Evolutionary conservation across 2,113 vertebrate genomes (phyloP).

Genomic region (Triplophysa dalaica): DNA sequence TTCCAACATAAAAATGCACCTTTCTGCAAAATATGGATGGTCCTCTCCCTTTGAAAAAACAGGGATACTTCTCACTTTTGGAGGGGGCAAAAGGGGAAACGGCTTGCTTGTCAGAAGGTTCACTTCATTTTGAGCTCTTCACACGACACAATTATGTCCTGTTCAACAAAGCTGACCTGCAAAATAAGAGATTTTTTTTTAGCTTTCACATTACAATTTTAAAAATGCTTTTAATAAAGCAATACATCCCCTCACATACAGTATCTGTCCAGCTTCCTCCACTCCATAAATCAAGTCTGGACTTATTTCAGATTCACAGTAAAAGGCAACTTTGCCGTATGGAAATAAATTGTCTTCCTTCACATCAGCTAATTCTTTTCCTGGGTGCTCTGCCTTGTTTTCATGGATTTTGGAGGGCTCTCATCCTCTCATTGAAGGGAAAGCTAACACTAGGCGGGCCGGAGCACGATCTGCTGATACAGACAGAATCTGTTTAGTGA

Average conservation of each 20-base stretch:
- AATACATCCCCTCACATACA: too few relatives aligned
- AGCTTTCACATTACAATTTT: too few relatives aligned
- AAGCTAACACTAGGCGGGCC: not conserved
- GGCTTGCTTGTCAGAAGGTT: slow-evolving; percentile 26
- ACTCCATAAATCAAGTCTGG: not conserved
- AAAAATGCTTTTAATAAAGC: too few relatives aligned
- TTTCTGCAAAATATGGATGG: slow-evolving; percentile 64
- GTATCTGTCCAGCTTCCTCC: not conserved
- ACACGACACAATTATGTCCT: slow-evolving; percentile 72
- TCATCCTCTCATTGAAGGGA: slow-evolving; percentile 28
- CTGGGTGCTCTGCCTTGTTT: not conserved
- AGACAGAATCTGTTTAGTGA: slow-evolving; percentile 49
- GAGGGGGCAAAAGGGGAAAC: slow-evolving; percentile 23
- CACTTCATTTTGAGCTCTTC: slow-evolving; percentile 6
- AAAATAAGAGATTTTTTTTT: slow-evolving; percentile 17
- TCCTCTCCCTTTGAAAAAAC: slow-evolving; percentile 62
- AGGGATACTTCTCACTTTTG: slow-evolving; percentile 62
- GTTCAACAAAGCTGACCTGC: slow-evolving; percentile 85
- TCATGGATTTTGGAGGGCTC: slow-evolving; percentile 18
- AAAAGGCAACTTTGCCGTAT: slow-evolving; percentile 8
- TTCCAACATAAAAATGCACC: slow-evolving; percentile 57
- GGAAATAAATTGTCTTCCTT: not conserved
- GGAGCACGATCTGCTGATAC: slow-evolving; percentile 45
- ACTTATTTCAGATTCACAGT: not conserved
- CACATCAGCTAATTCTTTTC: slow-evolving; percentile 10